Conservation (phyloP, 23 tunicate genomes). For the Halocynthia roretzi region DNA sequence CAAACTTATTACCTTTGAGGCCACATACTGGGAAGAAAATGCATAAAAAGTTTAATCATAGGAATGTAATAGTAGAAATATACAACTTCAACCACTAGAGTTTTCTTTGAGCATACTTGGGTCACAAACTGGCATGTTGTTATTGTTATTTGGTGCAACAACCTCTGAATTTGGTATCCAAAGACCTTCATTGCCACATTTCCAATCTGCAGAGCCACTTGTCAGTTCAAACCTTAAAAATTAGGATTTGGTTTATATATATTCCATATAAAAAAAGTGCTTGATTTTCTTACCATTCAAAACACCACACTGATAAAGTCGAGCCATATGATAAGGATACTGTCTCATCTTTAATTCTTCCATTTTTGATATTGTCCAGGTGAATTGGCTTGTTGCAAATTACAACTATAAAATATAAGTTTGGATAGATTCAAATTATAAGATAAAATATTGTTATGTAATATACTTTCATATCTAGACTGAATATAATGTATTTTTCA, state of each 20-base stretch:
- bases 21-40: constrained; percentile 41
- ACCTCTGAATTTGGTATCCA: constrained; percentile 33
- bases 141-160: constrained; percentile 31
- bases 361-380: constrained; percentile 1
- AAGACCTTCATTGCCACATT: constrained; percentile 42
- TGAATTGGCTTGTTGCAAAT: constrained; percentile 7
- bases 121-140: constrained; percentile 39
- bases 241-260: not conserved
- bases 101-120: constrained; percentile 13
- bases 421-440: too few species aligned
- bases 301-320: not conserved
- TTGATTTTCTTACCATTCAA: constrained; percentile 2
- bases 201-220: constrained; percentile 54
- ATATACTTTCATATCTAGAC: too few species aligned
- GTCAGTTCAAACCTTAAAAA: constrained; percentile 38
- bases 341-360: constrained; percentile 18
- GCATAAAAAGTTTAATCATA: too few species aligned
- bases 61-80: too few species aligned
- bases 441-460: too few species aligned
- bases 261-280: too few species aligned
- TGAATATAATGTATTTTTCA: too few species aligned
- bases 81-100: not conserved
- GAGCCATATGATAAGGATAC: constrained; percentile 8
- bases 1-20: constrained; percentile 19
- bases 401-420: not conserved